phyloP scores from a whole-genome alignment of 2,113 vertebrate genomes.

The Dicaeum eximium region DNA sequence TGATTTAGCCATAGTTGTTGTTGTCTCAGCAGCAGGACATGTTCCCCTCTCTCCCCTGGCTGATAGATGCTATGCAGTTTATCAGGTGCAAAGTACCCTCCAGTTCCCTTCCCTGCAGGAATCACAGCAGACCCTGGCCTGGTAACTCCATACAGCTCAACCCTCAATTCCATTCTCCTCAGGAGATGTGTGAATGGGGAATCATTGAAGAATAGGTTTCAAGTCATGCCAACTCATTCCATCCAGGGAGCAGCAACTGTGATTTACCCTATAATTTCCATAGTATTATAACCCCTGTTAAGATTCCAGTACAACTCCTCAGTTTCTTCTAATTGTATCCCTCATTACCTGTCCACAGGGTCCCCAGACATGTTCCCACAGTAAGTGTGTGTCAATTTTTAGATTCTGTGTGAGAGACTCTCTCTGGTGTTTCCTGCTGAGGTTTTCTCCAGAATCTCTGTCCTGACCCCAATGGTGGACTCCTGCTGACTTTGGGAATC shows the following conservation, averaged over 20 bases:
- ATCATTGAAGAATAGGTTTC: neutral
- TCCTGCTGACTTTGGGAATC: neutral
- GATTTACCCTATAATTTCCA: neutral
- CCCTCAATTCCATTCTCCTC: neutral
- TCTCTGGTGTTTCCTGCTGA: neutral
- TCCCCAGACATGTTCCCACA: neutral
- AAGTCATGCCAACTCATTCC: neutral
- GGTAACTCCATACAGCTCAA: neutral
- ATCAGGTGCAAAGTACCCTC: neutral
- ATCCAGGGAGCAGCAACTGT: neutral
- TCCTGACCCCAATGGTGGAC: rapidly evolving
- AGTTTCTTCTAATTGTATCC: neutral
- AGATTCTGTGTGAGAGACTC: neutral
- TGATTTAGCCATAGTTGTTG: neutral
- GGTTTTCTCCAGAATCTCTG: neutral
- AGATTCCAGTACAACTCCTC: neutral
- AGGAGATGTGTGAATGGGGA: neutral
- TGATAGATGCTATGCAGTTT: neutral
- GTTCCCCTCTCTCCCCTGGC: neutral
- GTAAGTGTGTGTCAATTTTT: neutral
- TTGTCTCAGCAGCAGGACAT: neutral
- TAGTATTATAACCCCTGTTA: neutral
- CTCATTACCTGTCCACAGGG: neutral
- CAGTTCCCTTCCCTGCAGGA: neutral
- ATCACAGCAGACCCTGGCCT: neutral